Percentiles rank a stretch among this genome's conserved stretches.
Evolutionary conservation across 2,888 invertebrate genomes (phyloP).

Genomic region (Apamea sordens): DNA sequence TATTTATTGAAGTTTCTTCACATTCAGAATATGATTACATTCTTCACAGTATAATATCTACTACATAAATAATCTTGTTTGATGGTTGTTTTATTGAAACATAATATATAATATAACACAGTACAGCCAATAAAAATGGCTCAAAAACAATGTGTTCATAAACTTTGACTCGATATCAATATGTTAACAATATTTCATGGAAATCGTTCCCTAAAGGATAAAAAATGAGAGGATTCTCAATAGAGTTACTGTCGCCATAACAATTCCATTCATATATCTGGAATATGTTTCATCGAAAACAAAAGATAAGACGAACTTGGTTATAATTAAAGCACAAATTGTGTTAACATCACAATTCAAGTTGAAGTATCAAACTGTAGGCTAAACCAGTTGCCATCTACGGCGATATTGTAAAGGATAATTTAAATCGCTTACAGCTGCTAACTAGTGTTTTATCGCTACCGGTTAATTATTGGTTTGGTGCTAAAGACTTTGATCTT

Average conservation of each 20-base stretch:
- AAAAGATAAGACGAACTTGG: background rate
- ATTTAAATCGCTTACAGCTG: conserved; percentile 70
- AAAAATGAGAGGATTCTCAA: background rate
- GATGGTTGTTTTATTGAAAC: background rate
- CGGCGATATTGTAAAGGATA: conserved; percentile 63
- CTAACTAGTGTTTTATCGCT: conserved; percentile 71
- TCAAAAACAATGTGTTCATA: background rate
- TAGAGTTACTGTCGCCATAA: background rate
- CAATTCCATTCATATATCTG: background rate
- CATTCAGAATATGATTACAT: conserved; percentile 9
- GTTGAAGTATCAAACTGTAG: conserved; percentile 41
- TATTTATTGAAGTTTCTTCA: conserved; percentile 42
- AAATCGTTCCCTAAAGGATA: conserved; percentile 2
- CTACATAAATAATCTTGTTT: background rate
- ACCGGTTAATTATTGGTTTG: conserved; percentile 74
- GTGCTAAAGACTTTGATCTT: conserved; percentile 64
- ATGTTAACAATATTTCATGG: background rate
- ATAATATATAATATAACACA: background rate
- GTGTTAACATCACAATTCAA: conserved; percentile 48
- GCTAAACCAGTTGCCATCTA: conserved; percentile 63
- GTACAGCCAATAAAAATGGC: background rate
- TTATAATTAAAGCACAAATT: background rate
- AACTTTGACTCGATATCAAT: background rate
- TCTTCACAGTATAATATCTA: background rate
- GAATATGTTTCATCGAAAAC: background rate